phyloP scores from a whole-genome alignment of 2,113 vertebrate species.

The Marmota monax region DNA sequence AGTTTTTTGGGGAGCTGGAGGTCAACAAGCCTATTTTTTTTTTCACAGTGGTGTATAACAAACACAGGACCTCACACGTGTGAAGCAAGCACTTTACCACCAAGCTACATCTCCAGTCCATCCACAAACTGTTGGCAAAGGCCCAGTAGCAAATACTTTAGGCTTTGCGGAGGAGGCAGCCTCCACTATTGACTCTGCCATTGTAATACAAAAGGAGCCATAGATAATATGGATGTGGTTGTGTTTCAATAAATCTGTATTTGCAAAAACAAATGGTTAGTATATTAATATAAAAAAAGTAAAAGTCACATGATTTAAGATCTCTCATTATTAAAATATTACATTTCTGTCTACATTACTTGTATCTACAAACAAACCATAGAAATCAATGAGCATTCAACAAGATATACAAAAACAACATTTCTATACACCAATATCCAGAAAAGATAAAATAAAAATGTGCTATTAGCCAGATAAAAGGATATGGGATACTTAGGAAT shows the following conservation, averaged over 20 bases:
- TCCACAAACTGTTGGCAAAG: not conserved
- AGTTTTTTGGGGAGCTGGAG: not conserved
- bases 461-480: not conserved
- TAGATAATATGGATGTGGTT: not conserved
- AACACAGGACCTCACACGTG: not conserved
- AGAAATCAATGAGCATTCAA: conserved; percentile 22
- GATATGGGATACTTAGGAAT: not conserved
- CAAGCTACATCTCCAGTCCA: not conserved
- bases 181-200: not conserved
- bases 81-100: not conserved
- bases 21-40: not conserved
- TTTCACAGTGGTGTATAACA: not conserved
- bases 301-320: not conserved
- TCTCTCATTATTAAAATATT: not conserved
- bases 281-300: not conserved
- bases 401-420: not conserved
- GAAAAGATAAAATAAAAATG: not conserved
- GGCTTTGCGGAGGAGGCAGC: not conserved
- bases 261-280: not conserved
- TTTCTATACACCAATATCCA: not conserved
- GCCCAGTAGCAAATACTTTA: not conserved
- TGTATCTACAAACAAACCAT: not conserved
- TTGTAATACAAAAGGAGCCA: not conserved
- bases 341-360: not conserved
- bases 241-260: conserved; percentile 37